Conservation (phyloP, 2,797 vertebrate species). For the Hippocampus kuda region DNA sequence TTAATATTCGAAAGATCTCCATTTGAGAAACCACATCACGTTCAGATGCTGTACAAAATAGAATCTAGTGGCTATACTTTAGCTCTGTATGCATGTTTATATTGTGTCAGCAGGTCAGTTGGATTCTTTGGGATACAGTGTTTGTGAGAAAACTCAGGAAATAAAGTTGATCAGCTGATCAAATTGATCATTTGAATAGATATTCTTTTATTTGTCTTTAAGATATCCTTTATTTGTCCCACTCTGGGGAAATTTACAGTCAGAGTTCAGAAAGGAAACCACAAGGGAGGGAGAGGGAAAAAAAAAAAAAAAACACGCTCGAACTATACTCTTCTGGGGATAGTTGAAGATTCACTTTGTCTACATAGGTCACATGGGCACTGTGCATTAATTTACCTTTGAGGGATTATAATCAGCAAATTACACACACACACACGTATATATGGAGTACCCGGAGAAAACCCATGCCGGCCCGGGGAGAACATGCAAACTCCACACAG, state of each 20-base stretch:
- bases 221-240: too few relatives aligned
- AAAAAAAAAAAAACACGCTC: too few relatives aligned
- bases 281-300: too few relatives aligned
- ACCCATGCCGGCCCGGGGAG: too few relatives aligned
- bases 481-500: too few relatives aligned
- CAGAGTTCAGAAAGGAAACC: too few relatives aligned
- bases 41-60: background rate
- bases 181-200: background rate
- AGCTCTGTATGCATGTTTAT: background rate
- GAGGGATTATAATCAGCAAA: too few relatives aligned
- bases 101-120: background rate
- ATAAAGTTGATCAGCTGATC: background rate
- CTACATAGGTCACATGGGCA: background rate
- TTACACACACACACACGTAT: too few relatives aligned
- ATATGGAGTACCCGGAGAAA: too few relatives aligned
- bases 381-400: too few relatives aligned
- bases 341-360: background rate
- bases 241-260: too few relatives aligned
- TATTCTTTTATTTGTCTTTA: background rate
- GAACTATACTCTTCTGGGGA: too few relatives aligned
- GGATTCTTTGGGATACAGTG: background rate
- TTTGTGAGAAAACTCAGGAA: constrained; percentile 3
- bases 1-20: background rate
- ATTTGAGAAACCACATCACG: background rate
- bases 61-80: background rate